Conservation (phyloP, 2,888 invertebrate genomes). For the Notodonta ziczac region DNA sequence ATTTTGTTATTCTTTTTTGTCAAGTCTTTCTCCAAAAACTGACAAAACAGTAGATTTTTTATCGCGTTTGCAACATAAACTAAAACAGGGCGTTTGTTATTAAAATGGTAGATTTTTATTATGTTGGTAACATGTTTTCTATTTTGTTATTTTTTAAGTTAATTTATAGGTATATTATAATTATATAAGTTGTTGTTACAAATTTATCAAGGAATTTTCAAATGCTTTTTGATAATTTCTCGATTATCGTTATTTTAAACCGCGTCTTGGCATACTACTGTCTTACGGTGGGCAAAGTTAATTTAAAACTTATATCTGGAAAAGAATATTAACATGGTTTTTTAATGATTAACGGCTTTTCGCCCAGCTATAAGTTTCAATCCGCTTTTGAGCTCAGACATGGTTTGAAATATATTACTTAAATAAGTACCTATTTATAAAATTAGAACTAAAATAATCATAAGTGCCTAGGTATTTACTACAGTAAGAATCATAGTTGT, state of each 20-base stretch:
- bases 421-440: too few species aligned
- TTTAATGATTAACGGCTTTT: too few species aligned
- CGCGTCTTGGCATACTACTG: constrained; percentile 1
- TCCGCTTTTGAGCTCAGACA: neutral
- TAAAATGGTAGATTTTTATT: too few species aligned
- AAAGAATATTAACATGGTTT: too few species aligned
- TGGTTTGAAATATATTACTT: constrained; percentile 1
- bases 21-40: neutral
- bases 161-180: constrained; percentile 3
- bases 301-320: too few species aligned
- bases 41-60: neutral
- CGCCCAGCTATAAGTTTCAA: too few species aligned
- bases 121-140: constrained; percentile 18
- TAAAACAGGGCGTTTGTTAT: neutral
- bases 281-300: neutral
- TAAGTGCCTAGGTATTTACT: too few species aligned
- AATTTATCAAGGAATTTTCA: constrained; percentile 28
- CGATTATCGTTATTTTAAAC: constrained; percentile 12
- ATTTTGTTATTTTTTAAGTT: constrained; percentile 14
- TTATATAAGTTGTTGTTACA: too few species aligned
- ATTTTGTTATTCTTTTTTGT: too few species aligned
- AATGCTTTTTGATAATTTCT: constrained; percentile 25
- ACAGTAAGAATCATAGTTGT: too few species aligned
- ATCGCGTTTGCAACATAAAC: neutral
- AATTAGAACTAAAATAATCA: too few species aligned